Conservation (phyloP, 2,888 invertebrate species). For the Eubasilissa splendida region DNA sequence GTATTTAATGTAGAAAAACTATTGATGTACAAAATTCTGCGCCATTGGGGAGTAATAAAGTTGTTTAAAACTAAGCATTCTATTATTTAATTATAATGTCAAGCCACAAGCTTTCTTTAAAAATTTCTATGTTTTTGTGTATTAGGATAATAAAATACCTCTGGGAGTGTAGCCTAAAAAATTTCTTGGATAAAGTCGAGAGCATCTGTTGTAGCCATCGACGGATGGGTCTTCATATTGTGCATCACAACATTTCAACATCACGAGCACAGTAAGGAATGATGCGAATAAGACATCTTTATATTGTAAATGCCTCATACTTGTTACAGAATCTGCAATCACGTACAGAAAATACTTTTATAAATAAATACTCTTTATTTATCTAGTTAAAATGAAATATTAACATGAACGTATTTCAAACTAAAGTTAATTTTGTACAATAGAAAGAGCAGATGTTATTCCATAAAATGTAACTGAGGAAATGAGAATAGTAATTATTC, state of each 20-base stretch:
- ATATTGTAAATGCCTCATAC: slow-evolving; percentile 41
- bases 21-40: too few relatives aligned
- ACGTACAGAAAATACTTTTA: neutral
- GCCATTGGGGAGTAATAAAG: neutral
- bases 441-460: slow-evolving; percentile 38
- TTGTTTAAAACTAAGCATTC: too few relatives aligned
- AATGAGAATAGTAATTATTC: slow-evolving; percentile 18
- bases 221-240: slow-evolving; percentile 68
- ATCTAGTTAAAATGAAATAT: too few relatives aligned
- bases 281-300: slow-evolving; percentile 40
- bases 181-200: slow-evolving; percentile 72
- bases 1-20: too few relatives aligned
- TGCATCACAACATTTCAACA: slow-evolving; percentile 47
- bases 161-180: slow-evolving; percentile 73
- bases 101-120: neutral
- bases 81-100: neutral
- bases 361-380: neutral
- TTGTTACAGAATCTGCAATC: slow-evolving; percentile 40
- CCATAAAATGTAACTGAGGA: slow-evolving; percentile 16
- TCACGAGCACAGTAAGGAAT: slow-evolving; percentile 35
- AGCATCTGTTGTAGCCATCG: slow-evolving; percentile 71
- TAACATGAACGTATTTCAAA: neutral
- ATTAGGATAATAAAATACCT: slow-evolving; percentile 63
- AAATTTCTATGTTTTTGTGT: neutral
- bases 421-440: slow-evolving; percentile 6